Evolutionary conservation across 37 sponge, comb jelly and placozoan species (phyloP), one percentile per base, ranked within the genome.

Genomic region (Mnemiopsis leidyi): DNA sequence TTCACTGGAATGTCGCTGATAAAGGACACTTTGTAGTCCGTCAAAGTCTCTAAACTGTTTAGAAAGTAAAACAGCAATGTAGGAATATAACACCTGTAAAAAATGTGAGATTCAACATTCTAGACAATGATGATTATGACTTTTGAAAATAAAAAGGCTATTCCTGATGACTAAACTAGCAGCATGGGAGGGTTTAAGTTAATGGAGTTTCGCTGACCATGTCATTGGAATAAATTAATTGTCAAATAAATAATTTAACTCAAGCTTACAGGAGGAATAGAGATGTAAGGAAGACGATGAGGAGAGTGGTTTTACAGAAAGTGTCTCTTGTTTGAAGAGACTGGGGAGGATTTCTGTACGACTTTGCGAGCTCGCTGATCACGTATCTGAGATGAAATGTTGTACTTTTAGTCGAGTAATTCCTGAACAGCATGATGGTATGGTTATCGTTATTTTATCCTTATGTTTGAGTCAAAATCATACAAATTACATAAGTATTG

Each of bases 361-460:
- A 40, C 90, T 40, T 38, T 23, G 90, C 90, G 3, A 85, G 61
- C 48, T 85, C 90, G 1, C 26, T 85, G 23, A 85, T 85, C 48
- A 85, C 90, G 48, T 85, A 85, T 37, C 90, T 85, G 90, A 39
- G 21, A 31, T 36, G n/a, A n/a, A n/a, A n/a, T n/a, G n/a, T n/a
- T n/a, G n/a, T n/a, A n/a, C n/a, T n/a, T n/a, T n/a, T n/a, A n/a
- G n/a, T n/a, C n/a, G n/a, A n/a, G n/a, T n/a, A n/a, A n/a, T n/a
- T n/a, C n/a, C n/a, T n/a, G n/a, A n/a, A n/a, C n/a, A n/a, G n/a
- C n/a, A n/a, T n/a, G n/a, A n/a, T n/a, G n/a, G n/a, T n/a, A n/a
- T n/a, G n/a, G n/a, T n/a, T n/a, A n/a, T n/a, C n/a, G n/a, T n/a
- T n/a, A n/a, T n/a, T n/a, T n/a, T n/a, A n/a, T n/a, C n/a, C n/a